Evolutionary conservation across 2,113 vertebrate species (phyloP).

Genomic region (Epinephelus fuscoguttatus): DNA sequence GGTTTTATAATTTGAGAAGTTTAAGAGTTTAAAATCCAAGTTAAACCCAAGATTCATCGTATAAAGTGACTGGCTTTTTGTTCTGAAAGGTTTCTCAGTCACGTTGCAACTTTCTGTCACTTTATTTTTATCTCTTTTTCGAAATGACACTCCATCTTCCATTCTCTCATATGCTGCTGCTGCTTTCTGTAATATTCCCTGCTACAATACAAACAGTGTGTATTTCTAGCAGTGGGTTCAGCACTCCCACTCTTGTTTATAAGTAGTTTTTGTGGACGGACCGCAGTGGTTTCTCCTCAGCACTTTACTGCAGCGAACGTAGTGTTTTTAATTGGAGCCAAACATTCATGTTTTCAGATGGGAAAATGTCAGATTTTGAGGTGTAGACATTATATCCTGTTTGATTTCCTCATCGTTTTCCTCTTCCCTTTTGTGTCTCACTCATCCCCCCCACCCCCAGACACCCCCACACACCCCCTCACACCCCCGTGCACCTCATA

Average conservation of each 20-base stretch:
- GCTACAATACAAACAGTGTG: slow-evolving; percentile 63
- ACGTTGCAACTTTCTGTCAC: not conserved
- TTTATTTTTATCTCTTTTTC: not conserved
- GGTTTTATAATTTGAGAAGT: not conserved
- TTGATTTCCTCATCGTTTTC: slow-evolving; percentile 77
- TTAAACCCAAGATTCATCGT: not conserved
- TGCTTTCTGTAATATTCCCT: slow-evolving; percentile 61
- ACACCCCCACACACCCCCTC: not conserved
- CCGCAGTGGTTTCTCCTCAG: slow-evolving; percentile 78
- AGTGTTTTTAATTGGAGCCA: slow-evolving; percentile 64
- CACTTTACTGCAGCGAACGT: slow-evolving; percentile 72
- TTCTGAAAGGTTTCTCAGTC: not conserved
- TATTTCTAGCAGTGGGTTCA: slow-evolving; percentile 76
- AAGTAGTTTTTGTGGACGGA: slow-evolving; percentile 80
- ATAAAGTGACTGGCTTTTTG: not conserved
- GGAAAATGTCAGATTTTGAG: slow-evolving; percentile 54
- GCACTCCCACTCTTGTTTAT: slow-evolving; percentile 82
- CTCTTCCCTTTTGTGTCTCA: slow-evolving; percentile 69
- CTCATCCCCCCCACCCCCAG: slow-evolving; percentile 5
- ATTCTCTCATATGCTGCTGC: slow-evolving; percentile 35
- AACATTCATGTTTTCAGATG: slow-evolving; percentile 63
- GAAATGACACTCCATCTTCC: slow-evolving; percentile 28
- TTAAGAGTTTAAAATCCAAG: not conserved
- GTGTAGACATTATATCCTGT: slow-evolving; percentile 56
- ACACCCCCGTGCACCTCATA: slow-evolving; percentile 52